Base-by-base conservation (phyloP, 92 coral and sea anemone genomes). In the Actinernus sp. region DNA sequence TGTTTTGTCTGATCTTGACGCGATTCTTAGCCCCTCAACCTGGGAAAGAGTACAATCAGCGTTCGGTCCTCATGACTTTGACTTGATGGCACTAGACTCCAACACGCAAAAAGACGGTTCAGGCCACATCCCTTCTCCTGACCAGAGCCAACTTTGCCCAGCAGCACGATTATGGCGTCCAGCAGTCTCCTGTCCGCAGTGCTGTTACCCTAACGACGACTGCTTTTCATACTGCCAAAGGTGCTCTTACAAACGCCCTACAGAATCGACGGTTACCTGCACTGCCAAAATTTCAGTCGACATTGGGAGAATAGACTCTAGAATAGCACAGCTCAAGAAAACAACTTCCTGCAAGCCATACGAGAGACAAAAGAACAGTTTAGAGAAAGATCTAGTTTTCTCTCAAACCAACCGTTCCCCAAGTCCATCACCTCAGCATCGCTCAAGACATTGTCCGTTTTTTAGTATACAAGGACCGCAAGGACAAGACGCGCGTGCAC, bases 381-480 rank as follows among this genome's bases (percentile, higher is more conserved):
- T n/a, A n/a, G n/a, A n/a, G n/a, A n/a, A n/a, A n/a, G 59, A 60
- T 24, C 44, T 18, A 9, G 22, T 13, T 65, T 65, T 21, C 39
- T 65, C 7, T 18, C 26, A 2, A 28, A 39, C 41, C 14, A 49
- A 1, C 62, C 73, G 11, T 28, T 48, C 3, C 63, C 73, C 21
- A 65, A 65, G 41, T 23, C 73, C 20, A 39, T 65, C 22, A 3
- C 26, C 1, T 29, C 61, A 3, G 70, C 70, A 1, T 16, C 70
- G 20, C 70, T 1, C 12, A 48, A 18, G 73, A 65, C 33, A 3
- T 65, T 1, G 18, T 65, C 14, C 63, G 62, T 4, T 48, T 48
- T 36, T 30, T 65, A 3, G 57, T 65, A 7, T 65, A 31, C 30
- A 49, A 65, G 44, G 63, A 65, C 16, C 3, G 6, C 2, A 16